These are phyloP conservation scores for Astropecten irregularis DNA, from an alignment of 53 echinoderm and acorn worm species.

Conservation along the genomic window DNA sequence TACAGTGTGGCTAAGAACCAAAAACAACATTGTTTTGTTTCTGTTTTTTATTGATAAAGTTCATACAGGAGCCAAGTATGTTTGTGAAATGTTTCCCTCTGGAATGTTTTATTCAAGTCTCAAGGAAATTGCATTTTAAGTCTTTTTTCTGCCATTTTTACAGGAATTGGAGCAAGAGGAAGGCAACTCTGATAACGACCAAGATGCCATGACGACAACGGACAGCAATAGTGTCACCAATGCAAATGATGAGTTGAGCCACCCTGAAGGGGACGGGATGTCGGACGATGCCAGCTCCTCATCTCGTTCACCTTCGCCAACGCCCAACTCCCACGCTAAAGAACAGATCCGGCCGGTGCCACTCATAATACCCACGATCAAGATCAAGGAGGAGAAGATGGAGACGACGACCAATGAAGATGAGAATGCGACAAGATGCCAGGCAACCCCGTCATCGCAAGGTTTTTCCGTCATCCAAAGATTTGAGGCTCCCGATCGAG, in stretches of 20 bases:
- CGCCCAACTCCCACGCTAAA: neutral
- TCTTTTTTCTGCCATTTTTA: neutral
- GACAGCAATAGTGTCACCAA: slow-evolving; percentile 33
- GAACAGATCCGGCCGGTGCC: slow-evolving; percentile 4
- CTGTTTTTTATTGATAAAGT: too few relatives aligned
- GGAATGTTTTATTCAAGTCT: too few relatives aligned
- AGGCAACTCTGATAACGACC: slow-evolving; percentile 26
- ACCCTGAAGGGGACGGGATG: slow-evolving; percentile 40
- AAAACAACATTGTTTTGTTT: too few relatives aligned
- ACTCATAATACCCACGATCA: slow-evolving; percentile 34
- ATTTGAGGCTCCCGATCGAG: neutral
- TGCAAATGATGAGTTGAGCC: slow-evolving; percentile 44
- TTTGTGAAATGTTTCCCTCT: too few relatives aligned
- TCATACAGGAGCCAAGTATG: too few relatives aligned
- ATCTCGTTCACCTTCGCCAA: slow-evolving; percentile 38
- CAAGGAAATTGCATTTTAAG: too few relatives aligned
- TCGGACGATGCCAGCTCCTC: slow-evolving; percentile 45
- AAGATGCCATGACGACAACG: slow-evolving; percentile 23
- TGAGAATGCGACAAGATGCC: neutral
- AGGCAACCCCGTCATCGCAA: neutral
- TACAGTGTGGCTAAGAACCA: too few relatives aligned
- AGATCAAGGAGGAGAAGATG: slow-evolving; percentile 50
- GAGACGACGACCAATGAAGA: slow-evolving; percentile 2
- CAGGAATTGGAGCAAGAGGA: slow-evolving; percentile 3
- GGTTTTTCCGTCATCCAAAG: slow-evolving; percentile 34